A percentile compares a stretch with the other conserved stretches of the same genome.
Conservation (phyloP, 2,888 invertebrate species). For the Mantis religiosa region DNA sequence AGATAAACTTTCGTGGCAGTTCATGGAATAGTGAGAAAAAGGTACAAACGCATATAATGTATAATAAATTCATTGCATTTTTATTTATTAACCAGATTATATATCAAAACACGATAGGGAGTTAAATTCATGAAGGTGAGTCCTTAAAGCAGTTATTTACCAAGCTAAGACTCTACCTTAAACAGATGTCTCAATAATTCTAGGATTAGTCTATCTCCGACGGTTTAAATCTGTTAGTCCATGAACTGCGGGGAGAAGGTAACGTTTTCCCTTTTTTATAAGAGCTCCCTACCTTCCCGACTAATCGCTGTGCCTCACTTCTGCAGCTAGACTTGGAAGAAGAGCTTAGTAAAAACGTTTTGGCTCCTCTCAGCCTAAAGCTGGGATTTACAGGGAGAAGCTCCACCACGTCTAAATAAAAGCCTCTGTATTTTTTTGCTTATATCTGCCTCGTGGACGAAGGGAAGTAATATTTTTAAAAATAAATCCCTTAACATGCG, state of each 20-base stretch:
- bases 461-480: not conserved
- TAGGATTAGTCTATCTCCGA: not conserved
- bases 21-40: too few species aligned
- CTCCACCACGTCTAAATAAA: not conserved
- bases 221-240: not conserved
- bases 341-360: not conserved
- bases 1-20: too few species aligned
- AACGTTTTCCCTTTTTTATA: not conserved
- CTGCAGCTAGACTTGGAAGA: not conserved
- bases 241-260: not conserved
- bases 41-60: too few species aligned
- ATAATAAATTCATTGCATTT: too few species aligned
- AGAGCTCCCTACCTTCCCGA: not conserved
- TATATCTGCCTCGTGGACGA: not conserved
- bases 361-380: not conserved
- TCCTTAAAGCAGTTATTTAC: too few species aligned
- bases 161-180: not conserved
- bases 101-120: too few species aligned
- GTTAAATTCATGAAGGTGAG: too few species aligned
- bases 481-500: not conserved
- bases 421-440: not conserved
- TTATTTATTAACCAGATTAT: too few species aligned
- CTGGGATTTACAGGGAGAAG: not conserved
- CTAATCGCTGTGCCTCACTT: too few species aligned
- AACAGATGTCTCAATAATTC: not conserved